A percentile compares a stretch with the other conserved stretches of the same genome.
These are phyloP conservation scores for Laticauda colubrina DNA, from an alignment of 2,113 vertebrate species.

Conservation along the genomic window DNA sequence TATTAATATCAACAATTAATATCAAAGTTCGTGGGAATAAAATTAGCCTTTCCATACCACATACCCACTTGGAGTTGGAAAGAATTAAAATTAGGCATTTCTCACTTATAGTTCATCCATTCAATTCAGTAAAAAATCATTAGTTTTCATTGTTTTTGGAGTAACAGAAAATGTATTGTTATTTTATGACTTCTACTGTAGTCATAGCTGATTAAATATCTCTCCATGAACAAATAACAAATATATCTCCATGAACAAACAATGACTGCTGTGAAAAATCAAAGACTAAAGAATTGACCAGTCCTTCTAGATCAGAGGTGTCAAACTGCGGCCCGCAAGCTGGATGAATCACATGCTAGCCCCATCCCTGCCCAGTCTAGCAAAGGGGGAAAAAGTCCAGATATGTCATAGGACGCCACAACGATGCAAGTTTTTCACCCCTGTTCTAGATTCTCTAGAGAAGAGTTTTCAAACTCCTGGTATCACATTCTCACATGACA, in stretches of 20 bases:
- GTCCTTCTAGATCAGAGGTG: background rate
- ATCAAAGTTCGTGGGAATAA: background rate
- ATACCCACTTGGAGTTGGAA: background rate
- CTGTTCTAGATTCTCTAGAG: no score
- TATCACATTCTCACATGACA: no score
- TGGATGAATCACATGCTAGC: no score
- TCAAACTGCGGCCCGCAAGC: no score
- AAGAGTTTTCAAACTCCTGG: no score
- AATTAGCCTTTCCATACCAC: background rate
- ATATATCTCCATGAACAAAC: background rate
- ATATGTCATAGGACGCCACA: no score
- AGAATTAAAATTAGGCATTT: background rate
- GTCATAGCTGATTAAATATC: background rate
- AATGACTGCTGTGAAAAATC: no score
- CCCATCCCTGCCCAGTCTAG: no score
- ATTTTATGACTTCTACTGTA: background rate
- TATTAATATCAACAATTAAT: background rate
- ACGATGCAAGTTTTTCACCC: no score
- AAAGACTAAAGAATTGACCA: background rate
- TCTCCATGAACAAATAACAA: background rate
- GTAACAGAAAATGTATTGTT: background rate
- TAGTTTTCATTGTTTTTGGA: slow-evolving; percentile 10
- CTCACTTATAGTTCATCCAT: background rate
- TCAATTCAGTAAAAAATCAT: background rate
- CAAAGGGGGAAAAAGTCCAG: no score